Conservation (phyloP, 2,113 vertebrate species). For the Corydoras maculifer region DNA sequence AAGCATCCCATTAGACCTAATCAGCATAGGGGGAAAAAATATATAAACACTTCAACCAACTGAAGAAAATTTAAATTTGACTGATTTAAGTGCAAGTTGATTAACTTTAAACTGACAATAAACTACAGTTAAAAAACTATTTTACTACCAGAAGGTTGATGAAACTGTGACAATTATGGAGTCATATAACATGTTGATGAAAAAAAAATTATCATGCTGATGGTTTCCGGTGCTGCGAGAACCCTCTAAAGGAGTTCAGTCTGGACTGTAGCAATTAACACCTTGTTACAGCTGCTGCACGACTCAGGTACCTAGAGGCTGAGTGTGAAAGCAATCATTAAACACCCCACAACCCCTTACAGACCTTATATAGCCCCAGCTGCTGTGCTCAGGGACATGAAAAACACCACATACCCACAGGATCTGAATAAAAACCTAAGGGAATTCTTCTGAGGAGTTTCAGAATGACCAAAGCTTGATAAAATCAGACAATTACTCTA, state of each 20-base stretch:
- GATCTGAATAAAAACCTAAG: slow-evolving; percentile 8
- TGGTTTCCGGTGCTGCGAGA: neutral
- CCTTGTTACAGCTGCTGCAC: slow-evolving; percentile 26
- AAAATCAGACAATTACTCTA: too few relatives aligned
- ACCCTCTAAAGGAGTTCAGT: neutral
- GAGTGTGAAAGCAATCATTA: slow-evolving; percentile 30
- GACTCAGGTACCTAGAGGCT: slow-evolving; percentile 6
- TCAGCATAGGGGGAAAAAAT: too few relatives aligned
- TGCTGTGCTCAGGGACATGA: neutral
- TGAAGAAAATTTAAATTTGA: too few relatives aligned
- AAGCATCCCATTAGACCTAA: too few relatives aligned
- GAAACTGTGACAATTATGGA: too few relatives aligned
- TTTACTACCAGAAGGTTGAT: too few relatives aligned
- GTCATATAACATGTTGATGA: too few relatives aligned
- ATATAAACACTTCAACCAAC: too few relatives aligned
- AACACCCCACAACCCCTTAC: slow-evolving; percentile 18
- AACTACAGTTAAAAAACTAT: too few relatives aligned
- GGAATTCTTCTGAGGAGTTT: slow-evolving; percentile 13
- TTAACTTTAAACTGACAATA: too few relatives aligned
- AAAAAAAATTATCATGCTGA: neutral
- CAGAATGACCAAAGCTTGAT: neutral
- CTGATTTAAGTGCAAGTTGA: too few relatives aligned
- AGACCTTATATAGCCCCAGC: slow-evolving; percentile 2
- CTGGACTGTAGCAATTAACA: slow-evolving; percentile 38
- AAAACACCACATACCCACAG: neutral